A percentile compares a stretch with the other conserved stretches of the same genome.
These are phyloP conservation scores for Dromaius novaehollandiae DNA, from an alignment of 2,113 vertebrate genomes.

Conservation along the genomic window DNA sequence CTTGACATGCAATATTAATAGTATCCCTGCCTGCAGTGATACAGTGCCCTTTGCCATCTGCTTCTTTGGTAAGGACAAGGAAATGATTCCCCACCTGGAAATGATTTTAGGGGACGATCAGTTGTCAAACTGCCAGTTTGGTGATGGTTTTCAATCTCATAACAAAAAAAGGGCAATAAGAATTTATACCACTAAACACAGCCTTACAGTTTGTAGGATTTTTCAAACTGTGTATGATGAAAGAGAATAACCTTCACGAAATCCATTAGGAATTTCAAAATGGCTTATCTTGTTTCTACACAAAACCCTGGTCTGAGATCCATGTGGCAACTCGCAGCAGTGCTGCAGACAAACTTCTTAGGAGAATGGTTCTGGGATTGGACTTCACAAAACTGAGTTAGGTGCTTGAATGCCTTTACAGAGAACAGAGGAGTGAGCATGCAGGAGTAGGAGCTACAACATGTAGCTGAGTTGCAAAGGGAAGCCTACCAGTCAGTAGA, in stretches of 20 bases:
- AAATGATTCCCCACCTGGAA: neutral
- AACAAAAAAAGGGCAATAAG: neutral
- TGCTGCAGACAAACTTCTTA: neutral
- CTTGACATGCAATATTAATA: neutral
- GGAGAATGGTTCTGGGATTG: neutral
- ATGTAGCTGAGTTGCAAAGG: neutral
- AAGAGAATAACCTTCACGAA: neutral
- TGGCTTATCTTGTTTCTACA: neutral
- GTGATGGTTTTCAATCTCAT: neutral
- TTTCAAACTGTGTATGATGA: neutral
- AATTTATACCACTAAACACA: neutral
- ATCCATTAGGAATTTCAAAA: neutral
- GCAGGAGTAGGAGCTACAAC: neutral
- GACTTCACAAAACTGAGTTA: neutral
- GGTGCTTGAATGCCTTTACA: neutral
- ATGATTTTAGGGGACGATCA: neutral
- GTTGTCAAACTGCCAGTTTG: neutral
- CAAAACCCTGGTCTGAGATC: neutral
- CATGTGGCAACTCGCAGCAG: neutral
- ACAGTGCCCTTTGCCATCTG: neutral
- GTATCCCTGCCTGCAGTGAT: neutral
- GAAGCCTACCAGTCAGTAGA: neutral
- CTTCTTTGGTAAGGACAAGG: neutral
- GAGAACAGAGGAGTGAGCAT: neutral
- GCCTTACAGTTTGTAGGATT: neutral